These are phyloP conservation scores for Lasioglossum marginatum DNA, from an alignment of 2,888 invertebrate species.

Conservation along the genomic window DNA sequence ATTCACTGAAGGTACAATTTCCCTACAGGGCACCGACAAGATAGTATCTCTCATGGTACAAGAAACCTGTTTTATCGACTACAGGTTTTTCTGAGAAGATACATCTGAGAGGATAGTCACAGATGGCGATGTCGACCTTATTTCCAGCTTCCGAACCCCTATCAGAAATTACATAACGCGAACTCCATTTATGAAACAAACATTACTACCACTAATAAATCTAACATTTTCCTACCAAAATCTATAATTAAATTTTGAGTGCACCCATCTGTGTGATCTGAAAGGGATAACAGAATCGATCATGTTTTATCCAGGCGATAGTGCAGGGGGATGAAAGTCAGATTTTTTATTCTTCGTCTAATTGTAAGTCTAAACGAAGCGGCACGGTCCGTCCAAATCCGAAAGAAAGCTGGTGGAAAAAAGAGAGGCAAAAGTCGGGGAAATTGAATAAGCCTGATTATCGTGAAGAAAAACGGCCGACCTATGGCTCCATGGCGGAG, in stretches of 20 bases:
- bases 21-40: too few relatives aligned
- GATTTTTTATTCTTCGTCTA: background rate
- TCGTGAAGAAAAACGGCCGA: constrained; percentile 68
- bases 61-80: background rate
- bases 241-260: background rate
- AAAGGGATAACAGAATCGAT: background rate
- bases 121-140: background rate
- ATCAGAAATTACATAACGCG: background rate
- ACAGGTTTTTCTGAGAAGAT: background rate
- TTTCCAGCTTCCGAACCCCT: background rate
- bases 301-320: background rate
- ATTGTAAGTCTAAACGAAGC: background rate
- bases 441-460: constrained; percentile 72
- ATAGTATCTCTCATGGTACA: background rate
- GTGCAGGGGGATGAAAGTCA: background rate
- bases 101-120: background rate
- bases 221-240: background rate
- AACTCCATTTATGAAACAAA: background rate
- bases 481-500: constrained; percentile 44
- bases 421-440: constrained; percentile 35
- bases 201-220: background rate
- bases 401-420: background rate
- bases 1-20: background rate
- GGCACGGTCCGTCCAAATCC: background rate
- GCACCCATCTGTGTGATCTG: background rate